Evolutionary conservation across 2,113 vertebrate genomes (phyloP), one percentile per base, ranked within the genome.

Genomic region (Paraplagusia blochii): DNA sequence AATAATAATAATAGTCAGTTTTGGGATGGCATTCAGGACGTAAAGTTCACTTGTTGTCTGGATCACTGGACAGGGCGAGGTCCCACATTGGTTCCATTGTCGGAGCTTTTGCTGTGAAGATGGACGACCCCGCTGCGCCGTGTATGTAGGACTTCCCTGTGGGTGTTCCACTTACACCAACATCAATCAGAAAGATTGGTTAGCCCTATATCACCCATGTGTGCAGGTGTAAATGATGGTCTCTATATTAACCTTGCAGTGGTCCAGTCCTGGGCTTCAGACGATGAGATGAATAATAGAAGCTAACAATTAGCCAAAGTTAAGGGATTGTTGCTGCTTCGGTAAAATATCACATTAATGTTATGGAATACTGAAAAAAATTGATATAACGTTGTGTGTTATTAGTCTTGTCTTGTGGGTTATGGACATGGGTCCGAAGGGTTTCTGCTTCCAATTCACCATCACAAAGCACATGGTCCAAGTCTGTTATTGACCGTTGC

Each of bases 171-270:
- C 15, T 77, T 63, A 19, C 34, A 66, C 13, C 18, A 55, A 43
- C 63, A 72, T 73, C 53, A 43, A 58, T 69, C 15, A 59, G 11
- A 64, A 7, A 53, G 18, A 56, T 29, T 29, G 22, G 22, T 29
- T 29, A 29, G 22, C 46, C 15, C 13, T 8, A 48, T 65, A 55
- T 67, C 48, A 56, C 47, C 34, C 59, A 44, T 16, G 46, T 6
- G 46, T 79, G 9, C 29, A 35, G 53, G 29, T 63, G 43, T 56
- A 59, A 81, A 59, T 64, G 42, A 64, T 59, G 69, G 44, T 47
- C 19, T 63, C 53, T 53, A 9, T 58, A 46, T 60, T 68, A 63
- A 54, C 18, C 52, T 15, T 22, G 7, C n/a, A 57, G 7, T 58
- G 16, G 44, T 55, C 7, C 11, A 18, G 47, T 18, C 33, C 35